A percentile compares a stretch with the other conserved stretches of the same genome.
Evolutionary conservation across 2,888 invertebrate species (phyloP).

Genomic region (Notocelia uddmanniana): DNA sequence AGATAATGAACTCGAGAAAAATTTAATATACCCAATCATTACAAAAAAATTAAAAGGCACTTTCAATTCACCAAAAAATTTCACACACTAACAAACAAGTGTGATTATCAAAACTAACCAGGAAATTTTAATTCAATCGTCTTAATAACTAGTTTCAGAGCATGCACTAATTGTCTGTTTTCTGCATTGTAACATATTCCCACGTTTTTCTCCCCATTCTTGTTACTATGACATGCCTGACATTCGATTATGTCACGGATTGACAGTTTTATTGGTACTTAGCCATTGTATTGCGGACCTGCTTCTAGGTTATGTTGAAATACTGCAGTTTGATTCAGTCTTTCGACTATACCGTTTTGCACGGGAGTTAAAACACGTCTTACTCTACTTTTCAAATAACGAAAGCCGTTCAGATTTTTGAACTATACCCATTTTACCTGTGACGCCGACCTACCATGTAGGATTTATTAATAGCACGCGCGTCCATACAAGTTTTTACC

Average conservation of each 20-base stretch:
- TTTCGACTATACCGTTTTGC: not conserved
- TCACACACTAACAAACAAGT: constrained; percentile 7
- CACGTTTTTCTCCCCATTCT: constrained; percentile 26
- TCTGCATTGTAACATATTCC: constrained; percentile 34
- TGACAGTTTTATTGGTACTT: constrained; percentile 40
- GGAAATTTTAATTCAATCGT: constrained; percentile 22
- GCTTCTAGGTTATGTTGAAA: constrained; percentile 26
- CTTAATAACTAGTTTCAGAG: constrained; percentile 32
- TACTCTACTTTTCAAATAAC: not conserved
- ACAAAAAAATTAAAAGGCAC: not conserved
- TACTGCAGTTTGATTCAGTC: not conserved
- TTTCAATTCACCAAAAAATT: not conserved
- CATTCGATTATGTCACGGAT: constrained; percentile 42
- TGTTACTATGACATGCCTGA: constrained; percentile 24
- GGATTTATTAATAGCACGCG: too few species aligned
- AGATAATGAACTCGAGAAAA: not conserved
- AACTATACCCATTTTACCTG: not conserved
- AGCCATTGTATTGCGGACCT: constrained; percentile 23
- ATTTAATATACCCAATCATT: not conserved
- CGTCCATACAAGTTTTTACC: too few species aligned
- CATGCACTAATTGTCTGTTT: constrained; percentile 20
- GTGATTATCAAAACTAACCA: constrained; percentile 34
- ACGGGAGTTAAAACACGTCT: not conserved
- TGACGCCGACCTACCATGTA: too few species aligned
- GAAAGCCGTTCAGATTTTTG: not conserved